phyloP scores from a whole-genome alignment of 2,888 invertebrate species.

The Eubasilissa splendida region DNA sequence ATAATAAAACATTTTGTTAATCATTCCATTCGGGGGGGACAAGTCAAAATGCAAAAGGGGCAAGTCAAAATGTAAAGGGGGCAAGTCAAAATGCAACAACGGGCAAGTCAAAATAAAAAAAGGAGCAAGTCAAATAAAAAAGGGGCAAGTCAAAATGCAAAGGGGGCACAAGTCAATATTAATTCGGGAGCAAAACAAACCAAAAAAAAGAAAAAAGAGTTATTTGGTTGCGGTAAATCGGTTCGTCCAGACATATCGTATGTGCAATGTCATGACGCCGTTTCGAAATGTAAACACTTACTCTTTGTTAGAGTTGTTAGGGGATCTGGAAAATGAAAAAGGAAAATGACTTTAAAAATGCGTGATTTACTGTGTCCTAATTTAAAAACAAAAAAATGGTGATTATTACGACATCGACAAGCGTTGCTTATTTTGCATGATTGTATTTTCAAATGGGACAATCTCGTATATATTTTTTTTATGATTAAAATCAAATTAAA shows the following conservation, averaged over 20 bases:
- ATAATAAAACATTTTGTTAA: neutral
- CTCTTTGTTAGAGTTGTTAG: conserved; percentile 58
- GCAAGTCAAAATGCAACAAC: neutral
- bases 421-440: neutral
- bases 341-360: conserved; percentile 27
- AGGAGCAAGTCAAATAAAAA: neutral
- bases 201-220: conserved; percentile 28
- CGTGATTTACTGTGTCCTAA: neutral
- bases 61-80: neutral
- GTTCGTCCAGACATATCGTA: conserved; percentile 28
- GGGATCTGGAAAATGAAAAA: conserved; percentile 57
- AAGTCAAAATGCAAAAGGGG: conserved; percentile 4
- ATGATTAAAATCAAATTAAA: no score
- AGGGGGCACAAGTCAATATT: neutral
- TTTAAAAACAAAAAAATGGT: conserved; percentile 6
- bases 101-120: no score
- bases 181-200: neutral
- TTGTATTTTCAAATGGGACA: no score
- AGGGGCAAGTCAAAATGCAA: neutral
- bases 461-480: no score
- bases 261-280: conserved; percentile 28
- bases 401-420: conserved; percentile 19
- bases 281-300: conserved; percentile 53
- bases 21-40: conserved; percentile 3
- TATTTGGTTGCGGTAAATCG: conserved; percentile 38